Evolutionary conservation across 2,113 vertebrate genomes (phyloP), one percentile per base, ranked within the genome.

Genomic region (Pica pica): DNA sequence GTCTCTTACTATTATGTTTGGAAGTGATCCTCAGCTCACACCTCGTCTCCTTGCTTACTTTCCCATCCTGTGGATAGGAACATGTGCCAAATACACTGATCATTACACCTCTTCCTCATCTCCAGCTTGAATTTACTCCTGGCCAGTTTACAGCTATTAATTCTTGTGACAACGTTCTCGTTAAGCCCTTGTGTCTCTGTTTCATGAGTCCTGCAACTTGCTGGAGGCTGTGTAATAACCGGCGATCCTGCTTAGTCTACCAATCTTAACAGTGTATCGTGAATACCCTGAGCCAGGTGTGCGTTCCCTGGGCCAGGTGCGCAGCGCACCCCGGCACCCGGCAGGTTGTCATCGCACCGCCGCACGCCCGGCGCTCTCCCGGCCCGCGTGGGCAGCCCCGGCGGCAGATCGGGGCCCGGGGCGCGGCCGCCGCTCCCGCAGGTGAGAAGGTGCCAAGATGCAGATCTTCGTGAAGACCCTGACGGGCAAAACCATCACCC

Each of bases 381-480:
- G 21, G 9, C 8, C 26, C 6, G 4, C 2, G 6, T 18, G 6
- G 35, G 37, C 39, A 5, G 0, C 5, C 6, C 67, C 13, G 12
- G 35, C 14, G 10, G 8, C 39, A 4, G 28, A 35, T 20, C 10
- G 1, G 35, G 21, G 24, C 20, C 2, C 21, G 27, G 11, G 37
- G 22, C 52, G 30, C 39, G 24, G n/a, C 20, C 10, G 47, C 30
- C 14, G 13, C 44, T 27, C 27, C n/a, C 41, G 30, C 26, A 11
- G 55, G 23, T 17, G 3, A 33, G 3, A 16, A 4, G 11, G 93
- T 44, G 98, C 97, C 97, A 98, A 96, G 89, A 99, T 99, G 99
- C 99, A 99, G 98, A 99, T 99, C 97, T 99, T 99, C 88, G 98
- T 99, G 97, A 99, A 99, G 50, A 99, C 99, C 46, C 97, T 99